Evolutionary conservation across 2,888 invertebrate genomes (phyloP), one percentile per base, ranked within the genome.

Genomic region (Carcina quercana): DNA sequence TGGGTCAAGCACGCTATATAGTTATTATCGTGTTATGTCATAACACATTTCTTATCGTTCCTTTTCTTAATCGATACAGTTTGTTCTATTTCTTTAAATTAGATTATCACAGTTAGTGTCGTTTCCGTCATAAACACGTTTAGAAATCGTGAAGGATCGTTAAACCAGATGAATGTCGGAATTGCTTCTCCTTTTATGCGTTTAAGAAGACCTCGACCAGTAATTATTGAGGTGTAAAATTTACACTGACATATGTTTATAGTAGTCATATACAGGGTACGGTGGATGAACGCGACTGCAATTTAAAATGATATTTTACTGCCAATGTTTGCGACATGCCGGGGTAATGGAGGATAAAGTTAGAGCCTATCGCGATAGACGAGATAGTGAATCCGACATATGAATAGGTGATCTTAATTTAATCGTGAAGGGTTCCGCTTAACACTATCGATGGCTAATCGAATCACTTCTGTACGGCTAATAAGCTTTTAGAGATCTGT

Each of bases 361-460:
- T 59, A 60, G 62, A 70, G 57, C 64, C 64, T 71, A 70, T 73
- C 65, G 60, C 66, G 73, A 69, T 69, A 55, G 36, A 21, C 50
- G 52, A 69, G 74, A 74, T 76, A 76, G 73, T 68, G 60, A 59
- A 50, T 54, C 59, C 58, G 75, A 76, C 78, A 50, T 64, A 68
- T 82, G 76, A 80, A 82, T 80, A 68, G 80, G 69, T 75, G 76
- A 72, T 79, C 74, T 78, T 79, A 78, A 80, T 75, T 78, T 75
- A 78, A 70, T 66, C 63, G 62, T 63, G 69, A 69, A 61, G 65
- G 68, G 68, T 71, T 70, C 69, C 72, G 71, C 65, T 20, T 69
- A 70, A 69, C 69, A 72, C 67, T 67, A 60, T 63, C 63, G 65
- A 61, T 61, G 58, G 63, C 65, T 72, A 71, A 75, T 75, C 71